Percentiles rank a stretch among this genome's conserved stretches.
These are phyloP conservation scores for Bufo gargarizans DNA, from an alignment of 2,113 vertebrate species.

Conservation along the genomic window DNA sequence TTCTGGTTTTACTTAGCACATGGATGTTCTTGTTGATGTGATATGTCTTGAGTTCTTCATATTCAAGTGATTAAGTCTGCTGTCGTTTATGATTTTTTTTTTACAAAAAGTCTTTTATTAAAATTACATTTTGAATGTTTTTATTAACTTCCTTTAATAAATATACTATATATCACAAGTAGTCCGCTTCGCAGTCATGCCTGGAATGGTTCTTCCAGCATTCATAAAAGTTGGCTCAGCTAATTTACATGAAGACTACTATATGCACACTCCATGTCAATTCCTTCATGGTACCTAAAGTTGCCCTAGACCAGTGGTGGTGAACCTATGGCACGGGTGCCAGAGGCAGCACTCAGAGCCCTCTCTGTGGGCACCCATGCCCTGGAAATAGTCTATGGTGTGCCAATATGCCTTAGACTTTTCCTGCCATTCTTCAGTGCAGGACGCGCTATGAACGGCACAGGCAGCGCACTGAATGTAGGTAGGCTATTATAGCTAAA, in stretches of 20 bases:
- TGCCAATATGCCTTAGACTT: no score
- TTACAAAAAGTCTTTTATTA: neutral
- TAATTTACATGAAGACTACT: neutral
- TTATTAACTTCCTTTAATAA: slow-evolving; percentile 20
- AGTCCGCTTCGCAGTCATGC: neutral
- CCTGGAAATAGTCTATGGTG: no score
- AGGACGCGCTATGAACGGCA: no score
- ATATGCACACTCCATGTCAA: neutral
- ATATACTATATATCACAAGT: neutral
- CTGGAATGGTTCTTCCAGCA: neutral
- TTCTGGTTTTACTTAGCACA: neutral
- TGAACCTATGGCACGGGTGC: no score
- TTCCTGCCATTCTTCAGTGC: no score
- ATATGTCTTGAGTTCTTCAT: slow-evolving; percentile 8
- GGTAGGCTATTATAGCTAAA: no score
- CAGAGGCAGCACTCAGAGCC: no score
- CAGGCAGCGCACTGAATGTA: no score
- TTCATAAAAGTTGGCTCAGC: neutral
- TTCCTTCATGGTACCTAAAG: no score
- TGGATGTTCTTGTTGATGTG: neutral
- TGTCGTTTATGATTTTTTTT: neutral
- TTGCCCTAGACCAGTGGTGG: no score
- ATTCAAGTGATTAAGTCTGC: neutral
- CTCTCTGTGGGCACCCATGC: no score
- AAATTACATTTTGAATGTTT: neutral